Percentiles rank a stretch among this genome's conserved stretches.
Conservation (phyloP, 2,113 vertebrate species). For the Bubo scandiacus region DNA sequence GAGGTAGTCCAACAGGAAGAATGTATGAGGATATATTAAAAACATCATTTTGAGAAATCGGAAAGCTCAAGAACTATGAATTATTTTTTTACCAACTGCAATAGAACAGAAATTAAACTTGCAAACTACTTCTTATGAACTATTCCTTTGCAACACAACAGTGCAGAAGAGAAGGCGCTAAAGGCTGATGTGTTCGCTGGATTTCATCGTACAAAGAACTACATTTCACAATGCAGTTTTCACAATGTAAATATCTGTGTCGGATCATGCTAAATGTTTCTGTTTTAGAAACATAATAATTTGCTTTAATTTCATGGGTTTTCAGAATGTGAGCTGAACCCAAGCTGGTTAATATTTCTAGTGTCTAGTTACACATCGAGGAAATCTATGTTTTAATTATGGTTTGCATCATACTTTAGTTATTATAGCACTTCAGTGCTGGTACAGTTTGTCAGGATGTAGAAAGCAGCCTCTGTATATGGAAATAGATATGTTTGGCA, state of each 20-base stretch:
- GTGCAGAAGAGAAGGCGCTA: background rate
- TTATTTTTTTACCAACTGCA: background rate
- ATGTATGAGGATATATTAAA: background rate
- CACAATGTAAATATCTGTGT: conserved; percentile 24
- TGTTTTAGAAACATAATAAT: conserved; percentile 35
- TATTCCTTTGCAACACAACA: background rate
- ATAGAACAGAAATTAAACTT: background rate
- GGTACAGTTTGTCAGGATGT: conserved; percentile 70
- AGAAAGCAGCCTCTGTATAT: conserved; percentile 68
- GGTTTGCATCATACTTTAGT: conserved; percentile 75
- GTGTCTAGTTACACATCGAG: conserved; percentile 70
- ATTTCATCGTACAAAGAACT: background rate
- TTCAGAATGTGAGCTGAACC: conserved; percentile 60
- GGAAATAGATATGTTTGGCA: conserved; percentile 75
- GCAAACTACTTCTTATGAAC: background rate
- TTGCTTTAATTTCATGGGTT: conserved; percentile 53
- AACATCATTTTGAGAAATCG: background rate
- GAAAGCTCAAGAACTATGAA: background rate
- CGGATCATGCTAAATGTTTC: conserved; percentile 8
- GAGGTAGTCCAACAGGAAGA: background rate
- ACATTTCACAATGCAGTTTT: conserved; percentile 8
- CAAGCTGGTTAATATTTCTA: conserved; percentile 69
- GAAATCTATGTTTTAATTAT: conserved; percentile 76
- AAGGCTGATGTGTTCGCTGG: background rate
- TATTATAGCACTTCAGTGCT: conserved; percentile 71